Conservation (phyloP, 2,888 invertebrate species). For the Rhamnusium bicolor region DNA sequence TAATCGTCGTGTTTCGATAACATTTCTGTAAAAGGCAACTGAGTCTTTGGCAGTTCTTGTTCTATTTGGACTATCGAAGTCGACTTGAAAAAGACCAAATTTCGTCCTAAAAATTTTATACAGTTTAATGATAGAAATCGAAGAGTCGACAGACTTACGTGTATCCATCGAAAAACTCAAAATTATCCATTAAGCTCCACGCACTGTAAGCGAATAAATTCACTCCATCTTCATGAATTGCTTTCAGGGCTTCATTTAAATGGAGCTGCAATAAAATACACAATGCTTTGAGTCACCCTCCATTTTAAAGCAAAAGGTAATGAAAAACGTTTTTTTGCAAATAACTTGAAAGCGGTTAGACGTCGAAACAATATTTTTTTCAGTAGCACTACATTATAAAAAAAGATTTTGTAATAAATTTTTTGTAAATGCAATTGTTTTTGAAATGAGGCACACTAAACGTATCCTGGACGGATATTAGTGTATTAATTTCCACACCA, state of each 20-base stretch:
- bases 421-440: no score
- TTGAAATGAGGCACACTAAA: no score
- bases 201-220: conserved; percentile 67
- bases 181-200: conserved; percentile 63
- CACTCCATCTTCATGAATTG: conserved; percentile 64
- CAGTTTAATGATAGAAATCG: no score
- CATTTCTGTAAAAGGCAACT: neutral
- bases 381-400: no score
- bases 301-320: no score
- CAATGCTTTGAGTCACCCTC: neutral
- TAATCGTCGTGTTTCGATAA: neutral
- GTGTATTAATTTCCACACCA: no score
- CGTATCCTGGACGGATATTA: no score
- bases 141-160: conserved; percentile 40
- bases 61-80: conserved; percentile 5
- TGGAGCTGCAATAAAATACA: neutral
- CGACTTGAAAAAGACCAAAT: neutral
- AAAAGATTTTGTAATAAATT: no score
- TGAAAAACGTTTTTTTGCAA: no score
- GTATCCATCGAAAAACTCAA: conserved; percentile 70
- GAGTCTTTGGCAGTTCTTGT: conserved; percentile 11
- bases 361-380: no score
- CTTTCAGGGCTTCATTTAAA: conserved; percentile 8
- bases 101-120: neutral
- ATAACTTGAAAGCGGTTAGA: no score